Conservation (phyloP, 2,888 invertebrate genomes). For the Agriopis aurantiaria region DNA sequence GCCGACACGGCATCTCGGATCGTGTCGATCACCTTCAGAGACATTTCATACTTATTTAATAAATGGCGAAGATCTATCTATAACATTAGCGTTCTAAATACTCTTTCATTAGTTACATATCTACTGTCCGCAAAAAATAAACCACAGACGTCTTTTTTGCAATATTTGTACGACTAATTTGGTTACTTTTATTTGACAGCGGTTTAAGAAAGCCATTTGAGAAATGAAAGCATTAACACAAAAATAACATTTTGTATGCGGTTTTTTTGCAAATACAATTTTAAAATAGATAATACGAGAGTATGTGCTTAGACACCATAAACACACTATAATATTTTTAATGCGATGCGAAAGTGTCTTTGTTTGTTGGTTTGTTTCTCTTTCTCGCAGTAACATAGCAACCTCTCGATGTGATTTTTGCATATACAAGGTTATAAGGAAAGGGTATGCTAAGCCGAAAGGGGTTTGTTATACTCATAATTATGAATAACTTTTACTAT, state of each 20-base stretch:
- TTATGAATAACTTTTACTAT: too few relatives aligned
- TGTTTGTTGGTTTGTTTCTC: too few relatives aligned
- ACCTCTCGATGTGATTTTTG: too few relatives aligned
- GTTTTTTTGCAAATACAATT: background rate
- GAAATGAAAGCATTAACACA: too few relatives aligned
- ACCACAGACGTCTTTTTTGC: constrained; percentile 15
- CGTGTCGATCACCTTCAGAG: constrained; percentile 53
- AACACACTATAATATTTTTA: too few relatives aligned
- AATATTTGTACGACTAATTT: constrained; percentile 8
- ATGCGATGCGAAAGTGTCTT: too few relatives aligned
- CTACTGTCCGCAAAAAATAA: constrained; percentile 19
- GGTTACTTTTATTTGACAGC: background rate
- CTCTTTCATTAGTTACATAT: constrained; percentile 23
- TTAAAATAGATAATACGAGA: background rate
- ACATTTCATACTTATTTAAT: constrained; percentile 50
- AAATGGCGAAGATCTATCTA: constrained; percentile 52
- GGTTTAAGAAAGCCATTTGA: background rate
- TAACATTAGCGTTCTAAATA: constrained; percentile 34
- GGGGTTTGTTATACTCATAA: too few relatives aligned
- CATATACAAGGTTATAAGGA: too few relatives aligned
- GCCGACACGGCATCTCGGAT: constrained; percentile 50
- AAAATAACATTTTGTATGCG: constrained; percentile 1
- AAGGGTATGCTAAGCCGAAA: too few relatives aligned
- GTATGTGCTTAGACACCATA: background rate
- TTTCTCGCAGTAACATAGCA: too few relatives aligned